Base-by-base conservation (phyloP, 2,888 invertebrate genomes). In the Uloborus plumipes region DNA sequence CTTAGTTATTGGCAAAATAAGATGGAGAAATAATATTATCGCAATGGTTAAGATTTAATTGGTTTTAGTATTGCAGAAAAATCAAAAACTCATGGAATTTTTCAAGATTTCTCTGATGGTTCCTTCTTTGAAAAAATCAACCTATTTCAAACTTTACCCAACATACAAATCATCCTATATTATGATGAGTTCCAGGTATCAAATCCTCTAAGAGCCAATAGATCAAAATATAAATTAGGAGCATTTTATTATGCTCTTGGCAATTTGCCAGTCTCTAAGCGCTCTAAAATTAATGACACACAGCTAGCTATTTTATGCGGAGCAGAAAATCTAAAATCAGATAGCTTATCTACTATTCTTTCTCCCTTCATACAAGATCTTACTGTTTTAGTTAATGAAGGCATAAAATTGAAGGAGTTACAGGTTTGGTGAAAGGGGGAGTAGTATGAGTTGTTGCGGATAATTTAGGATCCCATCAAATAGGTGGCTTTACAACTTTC, bases 161-260 rank as follows among this genome's bases (percentile, higher is more conserved):
- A 64, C 47, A 64, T 64, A 9, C 64, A 64, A 64, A 64, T 64
- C 31, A 64, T 64, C 14, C 22, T 64, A 15, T 64, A 64, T 26
- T 64, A 20, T 64, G 64, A 64, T 39, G 64, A 64, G 15, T 64
- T 64, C 26, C 7, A 9, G 26, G 7, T n/a, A 13, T 26, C 26
- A 22, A 64, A 64, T 16, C 64, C 64, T 26, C 26, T 64, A n/a
- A 64, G 64, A 26, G 64, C 26, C n/a, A 64, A 64, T 64, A 22
- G 6, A 64, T 13, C 26, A 26, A 64, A 64, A 26, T 26, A 39
- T 22, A 64, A 64, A 39, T 64, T 39, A n/a, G 64, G 14, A 22
- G 64, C 64, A n/a, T 64, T 64, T 64, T 64, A 64, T 26, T 64
- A 26, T 39, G 7, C 26, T n/a, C 64, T 64, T 22, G 64, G 64